phyloP scores from a whole-genome alignment of 2,113 vertebrate species.

The Tupaia chinensis region DNA sequence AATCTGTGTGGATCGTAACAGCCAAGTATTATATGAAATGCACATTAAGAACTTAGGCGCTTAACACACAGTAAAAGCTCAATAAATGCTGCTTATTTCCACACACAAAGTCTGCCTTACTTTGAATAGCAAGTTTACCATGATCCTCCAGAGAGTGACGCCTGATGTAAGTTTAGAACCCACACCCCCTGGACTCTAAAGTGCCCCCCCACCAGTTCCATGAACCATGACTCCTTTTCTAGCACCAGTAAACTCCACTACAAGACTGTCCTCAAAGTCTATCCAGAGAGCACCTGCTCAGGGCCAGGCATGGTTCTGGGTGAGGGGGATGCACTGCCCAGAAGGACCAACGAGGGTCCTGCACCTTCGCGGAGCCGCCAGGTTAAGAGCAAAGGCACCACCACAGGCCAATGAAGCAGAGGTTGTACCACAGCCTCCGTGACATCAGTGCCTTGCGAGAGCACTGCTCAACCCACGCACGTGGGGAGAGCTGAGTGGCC shows the following conservation, averaged over 20 bases:
- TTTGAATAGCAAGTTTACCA: neutral
- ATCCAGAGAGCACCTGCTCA: neutral
- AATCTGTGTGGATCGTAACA: neutral
- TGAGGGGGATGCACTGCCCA: neutral
- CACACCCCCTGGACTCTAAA: neutral
- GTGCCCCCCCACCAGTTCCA: too few relatives aligned
- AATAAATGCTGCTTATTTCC: neutral
- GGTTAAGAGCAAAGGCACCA: neutral
- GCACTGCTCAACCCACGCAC: accelerated
- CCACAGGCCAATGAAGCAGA: neutral
- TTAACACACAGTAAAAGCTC: neutral
- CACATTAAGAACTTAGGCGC: accelerated
- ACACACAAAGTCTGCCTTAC: neutral
- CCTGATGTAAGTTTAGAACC: neutral
- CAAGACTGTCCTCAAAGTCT: accelerated
- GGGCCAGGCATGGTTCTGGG: neutral
- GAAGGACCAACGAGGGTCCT: neutral
- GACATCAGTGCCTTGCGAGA: neutral
- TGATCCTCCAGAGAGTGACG: neutral
- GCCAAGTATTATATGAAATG: neutral
- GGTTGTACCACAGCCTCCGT: neutral
- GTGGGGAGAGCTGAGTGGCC: neutral
- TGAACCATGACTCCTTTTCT: accelerated
- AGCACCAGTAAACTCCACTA: neutral
- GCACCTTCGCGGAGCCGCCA: neutral